Evolutionary conservation across 2,797 vertebrate genomes (phyloP), one percentile per base, ranked within the genome.

Genomic region (Eidolon dupreanum): DNA sequence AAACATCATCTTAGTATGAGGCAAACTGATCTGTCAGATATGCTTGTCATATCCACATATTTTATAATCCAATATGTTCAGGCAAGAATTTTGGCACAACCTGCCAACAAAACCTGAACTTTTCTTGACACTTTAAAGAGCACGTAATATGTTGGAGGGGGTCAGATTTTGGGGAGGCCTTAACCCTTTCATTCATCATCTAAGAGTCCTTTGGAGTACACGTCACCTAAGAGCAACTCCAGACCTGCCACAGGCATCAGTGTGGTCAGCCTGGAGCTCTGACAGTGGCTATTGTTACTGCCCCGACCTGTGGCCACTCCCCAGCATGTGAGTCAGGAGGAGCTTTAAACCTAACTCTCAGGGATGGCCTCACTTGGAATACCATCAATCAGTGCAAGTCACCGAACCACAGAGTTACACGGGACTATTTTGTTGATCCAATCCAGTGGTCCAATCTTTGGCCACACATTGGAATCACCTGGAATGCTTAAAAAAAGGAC

Each of bases 21-120:
- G 98, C 98, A 98, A 98, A 95, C 74, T 55, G 82, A 98, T 96
- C 98, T 98, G 98, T 98, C 98, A 99, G 98, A 97, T 97, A 96
- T 22, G 93, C 97, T 98, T 98, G 98, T 98, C 98, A 96, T 96
- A 94, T 97, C 89, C 97, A 96, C 98, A 98, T 98, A 98, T 96
- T 98, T 98, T 98, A 98, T 98, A 98, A 98, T 98, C 98, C 98
- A 98, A 98, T 99, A 97, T 99, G 99, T 99, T 99, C 90, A 96
- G 99, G 99, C 99, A 99, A 98, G 99, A 99, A 98, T 99, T 98
- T 98, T 99, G 99, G 99, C 99, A 99, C 95, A 77, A 97, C 97
- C 98, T 99, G 97, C 98, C 98, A 98, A 98, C 97, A 98, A 98
- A 98, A 99, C 98, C 98, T 99, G 99, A 99, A 99, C 99, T 99